phyloP scores from a whole-genome alignment of 2,797 vertebrate species.

The Myotis planiceps region DNA sequence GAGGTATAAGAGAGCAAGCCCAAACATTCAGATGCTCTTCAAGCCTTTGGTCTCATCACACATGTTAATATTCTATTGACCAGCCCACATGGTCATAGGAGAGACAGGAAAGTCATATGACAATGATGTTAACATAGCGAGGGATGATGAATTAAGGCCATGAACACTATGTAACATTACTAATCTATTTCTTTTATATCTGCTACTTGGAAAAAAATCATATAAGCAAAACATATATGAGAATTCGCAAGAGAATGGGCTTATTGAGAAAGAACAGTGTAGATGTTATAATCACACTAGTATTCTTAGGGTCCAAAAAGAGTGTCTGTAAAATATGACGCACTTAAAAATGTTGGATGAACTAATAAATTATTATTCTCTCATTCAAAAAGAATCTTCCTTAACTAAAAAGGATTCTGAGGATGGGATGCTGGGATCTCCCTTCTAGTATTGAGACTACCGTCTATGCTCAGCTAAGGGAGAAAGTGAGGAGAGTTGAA shows the following conservation, averaged over 20 bases:
- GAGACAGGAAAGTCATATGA: not conserved
- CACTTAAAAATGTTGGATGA: not conserved
- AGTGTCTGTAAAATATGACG: not conserved
- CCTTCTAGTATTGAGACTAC: not conserved
- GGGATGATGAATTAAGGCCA: not conserved
- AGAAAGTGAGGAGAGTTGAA: not conserved
- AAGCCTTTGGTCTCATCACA: not conserved
- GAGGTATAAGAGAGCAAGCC: not conserved
- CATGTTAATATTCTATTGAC: not conserved
- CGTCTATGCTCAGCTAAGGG: not conserved
- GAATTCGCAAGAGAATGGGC: not conserved
- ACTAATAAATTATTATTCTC: not conserved
- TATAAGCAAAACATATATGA: not conserved
- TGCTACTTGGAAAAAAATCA: not conserved
- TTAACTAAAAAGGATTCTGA: not conserved
- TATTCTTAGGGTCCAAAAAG: not conserved
- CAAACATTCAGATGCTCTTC: not conserved
- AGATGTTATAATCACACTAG: not conserved
- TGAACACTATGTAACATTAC: not conserved
- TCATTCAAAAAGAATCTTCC: not conserved
- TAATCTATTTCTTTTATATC: not conserved
- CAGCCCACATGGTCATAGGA: not conserved
- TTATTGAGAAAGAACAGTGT: not conserved
- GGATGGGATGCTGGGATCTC: not conserved
- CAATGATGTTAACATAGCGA: not conserved